phyloP scores from a whole-genome alignment of 2,888 invertebrate genomes.

The Sympetrum striolatum region DNA sequence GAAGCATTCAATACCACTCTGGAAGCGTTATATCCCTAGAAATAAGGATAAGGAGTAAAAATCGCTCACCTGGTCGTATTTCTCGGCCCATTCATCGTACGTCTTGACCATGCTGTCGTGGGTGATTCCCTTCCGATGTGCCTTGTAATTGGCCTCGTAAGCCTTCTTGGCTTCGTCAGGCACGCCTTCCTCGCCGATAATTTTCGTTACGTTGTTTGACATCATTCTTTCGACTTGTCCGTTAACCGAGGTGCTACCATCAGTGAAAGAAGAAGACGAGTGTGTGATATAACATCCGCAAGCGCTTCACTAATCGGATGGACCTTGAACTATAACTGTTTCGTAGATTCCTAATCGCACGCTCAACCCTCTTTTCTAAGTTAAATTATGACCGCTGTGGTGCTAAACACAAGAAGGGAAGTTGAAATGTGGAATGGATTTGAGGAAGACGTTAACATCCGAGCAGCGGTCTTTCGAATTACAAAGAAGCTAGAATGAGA shows the following conservation, averaged over 20 bases:
- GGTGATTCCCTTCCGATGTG: slow-evolving; percentile 25
- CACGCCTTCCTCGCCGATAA: slow-evolving; percentile 3
- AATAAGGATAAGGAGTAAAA: too few species aligned
- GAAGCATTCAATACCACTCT: too few species aligned
- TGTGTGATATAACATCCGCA: background rate
- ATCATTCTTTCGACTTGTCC: background rate
- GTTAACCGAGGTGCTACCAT: background rate
- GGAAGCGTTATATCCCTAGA: too few species aligned
- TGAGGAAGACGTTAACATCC: background rate
- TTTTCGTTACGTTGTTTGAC: background rate
- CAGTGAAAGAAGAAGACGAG: background rate
- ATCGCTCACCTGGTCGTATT: slow-evolving; percentile 46
- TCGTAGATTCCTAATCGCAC: background rate
- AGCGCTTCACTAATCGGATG: background rate
- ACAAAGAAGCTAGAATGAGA: background rate
- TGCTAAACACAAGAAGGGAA: background rate
- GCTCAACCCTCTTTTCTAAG: background rate
- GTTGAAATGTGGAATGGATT: background rate
- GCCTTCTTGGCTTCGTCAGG: slow-evolving; percentile 8
- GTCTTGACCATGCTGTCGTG: slow-evolving; percentile 34
- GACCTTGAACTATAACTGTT: background rate
- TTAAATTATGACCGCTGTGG: background rate
- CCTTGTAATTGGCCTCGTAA: slow-evolving; percentile 27
- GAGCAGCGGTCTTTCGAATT: background rate
- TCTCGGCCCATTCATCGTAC: slow-evolving; percentile 46